A percentile compares a stretch with the other conserved stretches of the same genome.
Conservation (phyloP, 2,113 vertebrate genomes). For the Chroicocephalus ridibundus region DNA sequence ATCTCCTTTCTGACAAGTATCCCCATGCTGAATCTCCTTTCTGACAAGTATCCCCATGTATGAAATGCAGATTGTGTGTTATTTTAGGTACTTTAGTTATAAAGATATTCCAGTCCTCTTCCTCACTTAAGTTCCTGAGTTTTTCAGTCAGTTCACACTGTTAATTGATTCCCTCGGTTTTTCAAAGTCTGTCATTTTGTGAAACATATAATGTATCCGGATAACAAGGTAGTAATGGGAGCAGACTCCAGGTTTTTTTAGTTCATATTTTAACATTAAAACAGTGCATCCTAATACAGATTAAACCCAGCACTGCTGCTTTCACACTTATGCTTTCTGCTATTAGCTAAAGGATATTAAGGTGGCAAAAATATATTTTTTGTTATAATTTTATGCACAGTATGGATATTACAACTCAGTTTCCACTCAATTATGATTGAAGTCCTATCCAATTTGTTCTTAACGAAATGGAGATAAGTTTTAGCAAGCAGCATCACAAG, state of each 20-base stretch:
- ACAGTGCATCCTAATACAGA: background rate
- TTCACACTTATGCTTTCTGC: background rate
- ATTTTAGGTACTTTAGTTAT: background rate
- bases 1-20: background rate
- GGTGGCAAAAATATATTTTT: background rate
- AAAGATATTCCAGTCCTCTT: background rate
- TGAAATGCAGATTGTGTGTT: background rate
- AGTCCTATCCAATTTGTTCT: background rate
- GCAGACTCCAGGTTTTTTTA: background rate
- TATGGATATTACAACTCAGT: background rate
- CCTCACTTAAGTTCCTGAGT: background rate
- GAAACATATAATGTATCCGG: background rate
- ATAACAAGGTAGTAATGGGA: background rate
- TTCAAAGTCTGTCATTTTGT: background rate
- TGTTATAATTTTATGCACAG: background rate
- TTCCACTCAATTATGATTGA: background rate
- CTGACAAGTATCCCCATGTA: background rate
- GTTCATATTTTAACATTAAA: background rate
- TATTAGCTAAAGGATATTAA: background rate
- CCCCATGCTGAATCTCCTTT: background rate
- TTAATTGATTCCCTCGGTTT: background rate
- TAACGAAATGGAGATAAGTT: background rate
- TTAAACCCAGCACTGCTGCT: background rate
- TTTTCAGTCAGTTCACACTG: background rate
- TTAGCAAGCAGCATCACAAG: background rate